Evolutionary conservation across 2,113 vertebrate genomes (phyloP).

Genomic region (Nyctibius bracteatus): DNA sequence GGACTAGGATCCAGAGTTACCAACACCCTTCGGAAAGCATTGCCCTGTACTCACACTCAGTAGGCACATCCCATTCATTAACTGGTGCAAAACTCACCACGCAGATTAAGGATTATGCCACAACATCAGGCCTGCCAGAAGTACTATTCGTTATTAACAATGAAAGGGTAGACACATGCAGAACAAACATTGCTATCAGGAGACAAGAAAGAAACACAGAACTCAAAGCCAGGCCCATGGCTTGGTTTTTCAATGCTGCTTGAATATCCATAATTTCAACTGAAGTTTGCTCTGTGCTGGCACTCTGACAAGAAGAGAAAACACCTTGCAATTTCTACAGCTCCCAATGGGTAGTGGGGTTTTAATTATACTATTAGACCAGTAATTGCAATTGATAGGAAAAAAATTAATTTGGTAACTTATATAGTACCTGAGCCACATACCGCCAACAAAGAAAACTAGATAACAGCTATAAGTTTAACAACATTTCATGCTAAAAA

Average conservation of each 20-base stretch:
- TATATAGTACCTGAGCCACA: not conserved
- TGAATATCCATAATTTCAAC: not conserved
- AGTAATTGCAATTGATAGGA: not conserved
- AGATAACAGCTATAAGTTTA: not conserved
- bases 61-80: rapidly evolving
- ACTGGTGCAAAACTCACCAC: rapidly evolving
- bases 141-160: not conserved
- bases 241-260: not conserved
- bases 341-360: not conserved
- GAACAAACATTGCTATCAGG: not conserved
- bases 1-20: not conserved
- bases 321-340: not conserved
- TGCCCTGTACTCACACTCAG: rapidly evolving
- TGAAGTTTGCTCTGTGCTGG: not conserved
- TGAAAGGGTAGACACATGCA: not conserved
- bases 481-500: not conserved
- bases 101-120: not conserved
- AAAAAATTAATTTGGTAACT: not conserved
- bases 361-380: not conserved
- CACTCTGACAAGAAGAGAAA: not conserved
- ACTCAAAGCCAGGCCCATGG: not conserved
- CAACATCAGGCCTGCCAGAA: not conserved
- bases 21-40: not conserved
- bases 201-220: not conserved
- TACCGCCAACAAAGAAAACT: not conserved